Base-by-base conservation (phyloP, 1,140 invertebrate genomes). In the Drosophila asahinai region DNA sequence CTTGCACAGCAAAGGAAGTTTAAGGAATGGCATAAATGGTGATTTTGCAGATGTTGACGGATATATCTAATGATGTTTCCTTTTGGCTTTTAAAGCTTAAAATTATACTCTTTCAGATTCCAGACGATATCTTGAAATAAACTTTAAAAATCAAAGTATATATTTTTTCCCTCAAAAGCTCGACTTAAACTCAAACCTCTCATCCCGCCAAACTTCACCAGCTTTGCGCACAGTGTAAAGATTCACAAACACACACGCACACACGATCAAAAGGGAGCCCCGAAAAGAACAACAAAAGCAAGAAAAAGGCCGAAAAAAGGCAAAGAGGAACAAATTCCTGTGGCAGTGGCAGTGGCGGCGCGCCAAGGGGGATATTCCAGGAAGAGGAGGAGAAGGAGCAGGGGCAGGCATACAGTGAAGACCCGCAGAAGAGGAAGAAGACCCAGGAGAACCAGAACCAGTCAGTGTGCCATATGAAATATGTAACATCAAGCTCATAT, bases 381-480 rank as follows among this genome's bases (percentile, higher is more conserved):
- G 25, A 33, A 40, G 30, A 19, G 19, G 1, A 19, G 19, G 19
- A 11, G 27, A 38, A 11, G 12, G 3, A 15, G 27, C 27, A 30
- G 8, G 11, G 30, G 11, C 77, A 77, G 42, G 45, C 66, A 64
- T 48, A 77, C 58, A 66, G 54, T 33, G 25, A 54, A 55, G 49
- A 47, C 45, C 30, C 49, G n/a, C 51, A 51, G 52, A 27, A 27
- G 42, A 17, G 57, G 33, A 54, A 59, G 45, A 59, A 33, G 54
- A 63, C 48, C 17, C 63, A n/a, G 52, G 33, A 80, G 52, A 84
- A 63, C 52, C 81, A 71, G 66, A 72, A 77, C 64, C 60, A 51
- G 73, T 70, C 76, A 78, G 80, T 86, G 83, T 87, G 83, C 80
- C 64, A 73, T 86, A 87, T 86, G 83, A 86, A 86, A 86, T 76